Percentiles rank a stretch among this genome's conserved stretches.
phyloP scores from a whole-genome alignment of 1,140 invertebrate genomes.

The Megalopta genalis region DNA sequence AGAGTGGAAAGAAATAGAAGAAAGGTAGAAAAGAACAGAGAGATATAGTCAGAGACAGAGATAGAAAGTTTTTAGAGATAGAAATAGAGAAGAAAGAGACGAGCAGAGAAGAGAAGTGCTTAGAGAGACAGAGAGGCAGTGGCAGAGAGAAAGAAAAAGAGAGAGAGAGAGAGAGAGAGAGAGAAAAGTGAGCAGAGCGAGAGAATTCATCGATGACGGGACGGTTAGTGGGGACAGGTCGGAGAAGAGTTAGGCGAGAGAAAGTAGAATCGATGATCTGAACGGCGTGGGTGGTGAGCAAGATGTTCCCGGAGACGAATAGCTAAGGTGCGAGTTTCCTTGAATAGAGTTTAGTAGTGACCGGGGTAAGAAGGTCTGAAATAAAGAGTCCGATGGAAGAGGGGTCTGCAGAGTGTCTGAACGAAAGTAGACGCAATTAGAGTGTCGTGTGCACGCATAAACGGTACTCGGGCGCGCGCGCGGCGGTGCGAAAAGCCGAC shows the following conservation, averaged over 20 bases:
- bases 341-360: no score
- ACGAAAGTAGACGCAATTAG: conserved; percentile 33
- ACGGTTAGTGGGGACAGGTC: neutral
- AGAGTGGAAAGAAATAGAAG: no score
- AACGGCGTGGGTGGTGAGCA: conserved; percentile 15
- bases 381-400: neutral
- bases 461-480: neutral
- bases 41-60: conserved; percentile 9
- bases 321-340: no score
- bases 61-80: conserved; percentile 9
- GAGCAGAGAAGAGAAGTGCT: conserved; percentile 3
- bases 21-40: neutral
- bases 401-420: conserved; percentile 27
- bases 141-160: neutral
- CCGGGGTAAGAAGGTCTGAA: no score
- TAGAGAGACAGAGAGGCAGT: no score
- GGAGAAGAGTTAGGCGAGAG: neutral
- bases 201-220: conserved; percentile 3
- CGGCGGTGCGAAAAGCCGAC: no score
- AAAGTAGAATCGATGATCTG: conserved; percentile 26
- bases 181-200: conserved; percentile 28
- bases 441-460: conserved; percentile 29
- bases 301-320: conserved; percentile 32
- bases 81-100: conserved; percentile 4
- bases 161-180: neutral